Percentiles rank a stretch among this genome's conserved stretches.
phyloP scores from a whole-genome alignment of 2,888 invertebrate species.

The Tetranychus truncatus region DNA sequence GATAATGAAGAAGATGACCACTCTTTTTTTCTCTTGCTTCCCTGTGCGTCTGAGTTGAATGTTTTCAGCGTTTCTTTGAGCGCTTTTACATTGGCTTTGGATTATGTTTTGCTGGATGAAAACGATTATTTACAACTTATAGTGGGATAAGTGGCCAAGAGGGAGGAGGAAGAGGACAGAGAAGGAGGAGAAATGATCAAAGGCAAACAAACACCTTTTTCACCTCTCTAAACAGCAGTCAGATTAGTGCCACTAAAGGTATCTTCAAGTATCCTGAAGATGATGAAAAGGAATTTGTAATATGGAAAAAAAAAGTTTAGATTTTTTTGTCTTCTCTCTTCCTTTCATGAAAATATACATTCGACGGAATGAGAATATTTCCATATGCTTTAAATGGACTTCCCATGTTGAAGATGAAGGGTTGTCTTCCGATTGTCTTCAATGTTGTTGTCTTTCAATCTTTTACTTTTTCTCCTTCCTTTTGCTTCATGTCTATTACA shows the following conservation, averaged over 20 bases:
- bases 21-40: background rate
- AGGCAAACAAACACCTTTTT: background rate
- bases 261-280: background rate
- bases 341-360: background rate
- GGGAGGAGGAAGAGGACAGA: background rate
- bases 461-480: slow-evolving; percentile 7
- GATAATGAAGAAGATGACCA: background rate
- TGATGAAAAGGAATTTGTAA: background rate
- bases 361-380: slow-evolving; percentile 16
- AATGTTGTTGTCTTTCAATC: background rate
- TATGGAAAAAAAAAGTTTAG: no score
- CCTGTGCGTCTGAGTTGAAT: background rate
- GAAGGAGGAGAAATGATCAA: background rate
- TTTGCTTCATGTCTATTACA: background rate
- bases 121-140: background rate
- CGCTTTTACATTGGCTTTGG: background rate
- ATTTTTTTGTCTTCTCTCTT: slow-evolving; percentile 1
- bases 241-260: background rate
- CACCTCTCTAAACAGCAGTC: background rate
- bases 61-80: background rate
- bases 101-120: no score
- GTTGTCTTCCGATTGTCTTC: slow-evolving; percentile 2
- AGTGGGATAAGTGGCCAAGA: background rate
- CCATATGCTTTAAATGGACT: slow-evolving; percentile 22
- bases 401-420: slow-evolving; percentile 12